phyloP scores from a whole-genome alignment of 2,797 vertebrate genomes.

The Emydoidea blandingii region DNA sequence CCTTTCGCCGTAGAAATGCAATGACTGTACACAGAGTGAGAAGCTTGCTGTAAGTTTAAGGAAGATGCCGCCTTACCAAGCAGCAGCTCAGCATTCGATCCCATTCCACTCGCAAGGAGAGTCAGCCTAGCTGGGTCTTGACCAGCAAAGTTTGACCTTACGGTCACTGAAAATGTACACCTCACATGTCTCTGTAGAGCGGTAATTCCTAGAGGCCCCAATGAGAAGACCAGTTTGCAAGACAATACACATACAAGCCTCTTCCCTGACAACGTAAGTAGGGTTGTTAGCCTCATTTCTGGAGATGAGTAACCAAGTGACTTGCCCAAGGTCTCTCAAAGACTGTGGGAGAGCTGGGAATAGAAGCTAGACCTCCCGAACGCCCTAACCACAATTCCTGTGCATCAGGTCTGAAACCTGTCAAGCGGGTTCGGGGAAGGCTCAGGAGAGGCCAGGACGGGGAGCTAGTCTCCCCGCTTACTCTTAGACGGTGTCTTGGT shows the following conservation, averaged over 20 bases:
- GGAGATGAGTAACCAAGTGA: neutral
- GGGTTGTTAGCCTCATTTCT: too few relatives aligned
- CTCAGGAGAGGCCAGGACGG: neutral
- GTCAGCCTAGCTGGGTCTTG: too few relatives aligned
- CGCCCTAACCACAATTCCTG: neutral
- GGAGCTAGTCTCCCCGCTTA: neutral
- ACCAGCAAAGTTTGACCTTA: neutral
- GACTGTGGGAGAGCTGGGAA: neutral
- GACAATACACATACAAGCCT: neutral
- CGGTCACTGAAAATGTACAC: too few relatives aligned
- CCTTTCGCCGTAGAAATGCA: neutral
- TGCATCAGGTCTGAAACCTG: neutral
- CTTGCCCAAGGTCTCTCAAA: neutral
- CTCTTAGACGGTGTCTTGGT: neutral
- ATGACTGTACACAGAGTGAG: neutral
- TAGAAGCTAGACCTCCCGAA: neutral
- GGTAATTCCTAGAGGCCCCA: neutral
- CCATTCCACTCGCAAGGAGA: neutral
- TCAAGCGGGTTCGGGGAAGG: neutral
- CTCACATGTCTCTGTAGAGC: too few relatives aligned
- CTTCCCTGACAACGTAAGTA: neutral
- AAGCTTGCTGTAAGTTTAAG: neutral
- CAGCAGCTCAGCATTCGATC: rapidly evolving
- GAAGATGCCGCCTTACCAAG: neutral
- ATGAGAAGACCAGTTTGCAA: neutral